Base-by-base conservation (phyloP, 2,113 vertebrate genomes). In the Athene noctua region DNA sequence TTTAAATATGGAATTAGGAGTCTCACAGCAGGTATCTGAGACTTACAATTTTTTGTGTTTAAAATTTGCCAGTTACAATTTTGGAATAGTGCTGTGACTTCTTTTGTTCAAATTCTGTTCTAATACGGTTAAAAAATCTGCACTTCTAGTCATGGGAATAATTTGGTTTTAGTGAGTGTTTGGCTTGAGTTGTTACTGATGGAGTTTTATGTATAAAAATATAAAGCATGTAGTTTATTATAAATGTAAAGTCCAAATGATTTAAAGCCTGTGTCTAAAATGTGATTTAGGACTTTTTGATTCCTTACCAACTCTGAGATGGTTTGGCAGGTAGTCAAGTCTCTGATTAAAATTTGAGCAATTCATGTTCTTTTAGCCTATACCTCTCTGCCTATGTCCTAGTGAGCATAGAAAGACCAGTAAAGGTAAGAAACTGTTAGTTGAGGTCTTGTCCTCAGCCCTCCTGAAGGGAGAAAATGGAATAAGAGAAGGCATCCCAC, bases 241-340 rank as follows among this genome's bases (percentile, higher is more conserved):
- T 89, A 96, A 93, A 95, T 85, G 57, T 94, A 66, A 95, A 90
- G 80, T 95, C 71, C 89, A 92, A 75, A 85, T 95, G 83, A 94
- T 95, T 96, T 94, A 94, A 92, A 78, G 80, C 40, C 66, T 59
- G 23, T 55, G 66, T 95, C 74, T 95, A 70, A 92, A 84, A 54
- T 4, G 9, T 86, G 59, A 92, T 95, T 94, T 94, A 97, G 90
- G 74, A 80, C n/a, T 47, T 94, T 94, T 88, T 95, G 84, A 96
- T 93, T 94, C 74, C 65, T 94, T 92, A 94, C 83, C 87, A 93
- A 2, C 88, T 88, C 71, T 92, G 42, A 32, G 54, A 82, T 91
- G 38, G 19, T 71, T 95, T 97, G 95, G 94, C 84, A 88, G 34
- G 30, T 85, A 66, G 49, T 82, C 91, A 94, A 82, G 29, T 80